Conservation (phyloP, 2,888 invertebrate species). For the Ophion ellenae region DNA sequence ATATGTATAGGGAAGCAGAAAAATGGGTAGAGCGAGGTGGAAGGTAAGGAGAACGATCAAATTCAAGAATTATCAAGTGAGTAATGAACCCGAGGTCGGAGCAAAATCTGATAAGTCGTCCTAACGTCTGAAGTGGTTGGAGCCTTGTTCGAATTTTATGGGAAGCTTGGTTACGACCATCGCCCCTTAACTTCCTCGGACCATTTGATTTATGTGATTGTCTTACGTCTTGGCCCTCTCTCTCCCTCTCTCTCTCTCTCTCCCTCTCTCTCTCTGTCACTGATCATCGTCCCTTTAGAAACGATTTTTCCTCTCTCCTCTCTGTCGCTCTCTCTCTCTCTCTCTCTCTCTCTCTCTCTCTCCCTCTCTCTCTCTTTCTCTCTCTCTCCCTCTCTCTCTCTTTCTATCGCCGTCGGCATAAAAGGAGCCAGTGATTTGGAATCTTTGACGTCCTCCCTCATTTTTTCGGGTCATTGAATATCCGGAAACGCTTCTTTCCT, state of each 20-base stretch:
- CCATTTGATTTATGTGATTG: constrained; percentile 47
- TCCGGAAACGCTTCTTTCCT: constrained; percentile 16
- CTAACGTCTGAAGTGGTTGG: constrained; percentile 20
- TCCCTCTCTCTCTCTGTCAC: not conserved
- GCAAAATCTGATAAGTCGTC: constrained; percentile 47
- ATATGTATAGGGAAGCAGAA: too few relatives aligned
- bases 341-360: not conserved
- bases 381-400: not conserved
- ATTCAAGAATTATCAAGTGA: constrained; percentile 29
- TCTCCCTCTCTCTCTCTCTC: not conserved
- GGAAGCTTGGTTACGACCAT: not conserved
- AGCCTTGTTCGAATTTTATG: constrained; percentile 17
- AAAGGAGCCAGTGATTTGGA: constrained; percentile 8
- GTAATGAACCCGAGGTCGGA: constrained; percentile 48
- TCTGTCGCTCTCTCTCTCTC: not conserved
- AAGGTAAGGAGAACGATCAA: constrained; percentile 9
- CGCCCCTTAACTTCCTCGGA: constrained; percentile 10
- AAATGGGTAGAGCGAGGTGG: not conserved
- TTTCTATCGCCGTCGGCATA: not conserved
- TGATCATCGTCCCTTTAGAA: not conserved
- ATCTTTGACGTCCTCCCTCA: constrained; percentile 16
- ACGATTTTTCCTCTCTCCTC: not conserved
- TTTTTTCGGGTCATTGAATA: constrained; percentile 43
- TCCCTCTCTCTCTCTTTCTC: not conserved
- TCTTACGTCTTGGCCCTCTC: constrained; percentile 2